These are phyloP conservation scores for Aelia acuminata DNA, from an alignment of 2,888 invertebrate species.

Conservation along the genomic window DNA sequence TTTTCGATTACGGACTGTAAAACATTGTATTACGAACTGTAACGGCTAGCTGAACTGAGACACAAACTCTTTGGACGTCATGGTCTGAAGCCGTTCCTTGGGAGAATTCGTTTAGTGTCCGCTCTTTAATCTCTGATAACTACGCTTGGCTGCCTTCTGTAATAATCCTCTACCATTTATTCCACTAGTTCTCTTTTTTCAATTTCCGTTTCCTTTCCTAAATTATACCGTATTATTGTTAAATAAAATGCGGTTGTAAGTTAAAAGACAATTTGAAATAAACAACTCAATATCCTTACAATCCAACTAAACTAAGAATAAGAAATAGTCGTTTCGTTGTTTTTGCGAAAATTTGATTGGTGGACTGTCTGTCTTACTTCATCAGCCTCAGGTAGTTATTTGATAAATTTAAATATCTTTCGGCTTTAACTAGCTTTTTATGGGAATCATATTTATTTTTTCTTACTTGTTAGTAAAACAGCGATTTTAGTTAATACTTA, in stretches of 20 bases:
- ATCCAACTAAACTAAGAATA: too few species aligned
- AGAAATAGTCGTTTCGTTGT: too few species aligned
- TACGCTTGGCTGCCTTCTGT: background rate
- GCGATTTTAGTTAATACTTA: too few species aligned
- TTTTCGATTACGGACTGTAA: too few species aligned
- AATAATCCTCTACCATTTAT: conserved; percentile 1
- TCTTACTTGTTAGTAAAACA: too few species aligned
- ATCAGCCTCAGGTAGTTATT: too few species aligned
- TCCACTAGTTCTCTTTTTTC: background rate
- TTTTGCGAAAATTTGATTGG: too few species aligned
- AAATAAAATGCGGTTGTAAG: background rate
- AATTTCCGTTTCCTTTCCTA: conserved; percentile 33
- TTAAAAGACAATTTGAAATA: background rate
- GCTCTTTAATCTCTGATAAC: conserved; percentile 26
- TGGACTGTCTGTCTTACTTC: too few species aligned
- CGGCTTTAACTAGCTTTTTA: too few species aligned
- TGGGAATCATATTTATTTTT: too few species aligned
- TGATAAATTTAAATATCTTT: too few species aligned
- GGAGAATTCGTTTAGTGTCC: conserved; percentile 21
- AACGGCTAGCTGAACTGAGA: background rate
- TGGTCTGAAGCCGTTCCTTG: background rate
- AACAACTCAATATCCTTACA: background rate
- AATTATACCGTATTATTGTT: background rate
- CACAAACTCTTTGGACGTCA: background rate
- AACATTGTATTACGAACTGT: too few species aligned